Base-by-base conservation (phyloP, 1,140 invertebrate species). In the Melitaea cinxia region DNA sequence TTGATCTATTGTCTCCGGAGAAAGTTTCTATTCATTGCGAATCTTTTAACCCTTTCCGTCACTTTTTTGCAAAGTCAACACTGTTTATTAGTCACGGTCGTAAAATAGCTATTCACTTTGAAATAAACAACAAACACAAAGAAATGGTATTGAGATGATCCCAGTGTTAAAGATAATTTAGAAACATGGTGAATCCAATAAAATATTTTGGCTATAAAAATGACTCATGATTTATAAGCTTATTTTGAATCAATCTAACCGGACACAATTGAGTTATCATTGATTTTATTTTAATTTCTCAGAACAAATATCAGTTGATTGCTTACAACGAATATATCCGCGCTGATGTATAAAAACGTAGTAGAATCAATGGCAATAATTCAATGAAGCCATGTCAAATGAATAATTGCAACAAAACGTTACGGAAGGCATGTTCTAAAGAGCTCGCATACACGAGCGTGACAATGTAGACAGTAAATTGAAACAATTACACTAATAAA, bases 371-470 rank as follows among this genome's bases (percentile, higher is more conserved):
- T 82, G 75, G 73, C 77, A 82, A 72, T 72, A 69, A 77, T 84
- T 77, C 63, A 64, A 89, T 72, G 75, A 90, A 90, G 85, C 85
- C 64, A 75, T 87, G 57, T 80, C 73, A 85, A 90, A 90, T 86
- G 37, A 88, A 85, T 83, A 83, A 85, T 86, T 87, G 87, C 87
- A 90, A 90, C 75, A 52, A 58, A 88, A 89, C 65, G 57, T 72
- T 80, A 85, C 72, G 56, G 78, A 75, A 82, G 78, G 72, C 68
- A 52, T 57, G 50, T 69, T 61, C 62, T 62, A 39, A 71, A 66
- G 60, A 69, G 70, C 35, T 64, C 72, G 70, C 58, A 70, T 58
- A 80, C 72, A 79, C 74, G 68, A 65, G 56, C 63, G 61, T 72
- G 47, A 70, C 62, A 53, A 50, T 49, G 45, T 65, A 33, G 30